phyloP scores from a whole-genome alignment of 2,113 vertebrate genomes.

The Emydocephalus ijimae region DNA sequence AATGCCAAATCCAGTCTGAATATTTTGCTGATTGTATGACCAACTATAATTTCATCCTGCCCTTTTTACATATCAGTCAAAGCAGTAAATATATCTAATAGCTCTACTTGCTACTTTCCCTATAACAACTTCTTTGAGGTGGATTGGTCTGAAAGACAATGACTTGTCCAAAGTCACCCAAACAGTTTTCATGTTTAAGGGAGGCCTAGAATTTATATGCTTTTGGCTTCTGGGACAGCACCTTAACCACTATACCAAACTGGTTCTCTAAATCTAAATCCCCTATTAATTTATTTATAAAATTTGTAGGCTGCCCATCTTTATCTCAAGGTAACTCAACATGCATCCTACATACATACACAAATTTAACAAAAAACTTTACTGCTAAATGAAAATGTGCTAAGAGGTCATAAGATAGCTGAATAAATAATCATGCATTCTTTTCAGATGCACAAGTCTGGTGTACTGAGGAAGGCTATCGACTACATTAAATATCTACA shows the following conservation, averaged over 20 bases:
- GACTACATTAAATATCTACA: conserved; percentile 98
- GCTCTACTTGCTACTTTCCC: too few relatives aligned
- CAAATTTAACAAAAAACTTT: neutral
- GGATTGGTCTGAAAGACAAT: too few relatives aligned
- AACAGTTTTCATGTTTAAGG: neutral
- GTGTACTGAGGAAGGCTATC: conserved; percentile 92
- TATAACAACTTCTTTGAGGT: too few relatives aligned
- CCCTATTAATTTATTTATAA: neutral
- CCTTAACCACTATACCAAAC: conserved; percentile 1
- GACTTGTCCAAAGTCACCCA: neutral
- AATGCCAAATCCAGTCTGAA: neutral
- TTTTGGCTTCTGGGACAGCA: neutral
- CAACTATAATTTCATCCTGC: neutral
- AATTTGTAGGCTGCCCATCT: neutral
- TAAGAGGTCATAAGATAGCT: neutral
- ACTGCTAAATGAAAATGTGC: neutral
- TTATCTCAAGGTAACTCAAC: neutral
- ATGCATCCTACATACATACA: neutral
- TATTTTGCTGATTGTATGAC: neutral
- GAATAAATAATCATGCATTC: neutral
- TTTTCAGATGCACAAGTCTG: conserved; percentile 94
- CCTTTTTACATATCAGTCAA: neutral
- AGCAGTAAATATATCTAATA: neutral
- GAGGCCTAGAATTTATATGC: neutral
- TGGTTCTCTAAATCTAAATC: neutral